Conservation (phyloP, 2,113 vertebrate species). For the Dunckerocampus dactyliophorus region DNA sequence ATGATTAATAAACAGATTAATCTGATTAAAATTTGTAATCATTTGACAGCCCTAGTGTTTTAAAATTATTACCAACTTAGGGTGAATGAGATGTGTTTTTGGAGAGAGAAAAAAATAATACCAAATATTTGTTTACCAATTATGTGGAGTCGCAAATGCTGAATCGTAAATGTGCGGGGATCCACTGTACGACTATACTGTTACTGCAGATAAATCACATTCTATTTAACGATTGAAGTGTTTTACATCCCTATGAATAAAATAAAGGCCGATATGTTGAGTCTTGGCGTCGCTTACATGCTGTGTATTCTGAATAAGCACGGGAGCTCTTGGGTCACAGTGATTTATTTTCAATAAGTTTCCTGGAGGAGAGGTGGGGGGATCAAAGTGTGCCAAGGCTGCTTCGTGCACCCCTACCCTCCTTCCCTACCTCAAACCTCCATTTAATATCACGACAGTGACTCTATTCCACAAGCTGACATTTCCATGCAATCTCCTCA, state of each 20-base stretch:
- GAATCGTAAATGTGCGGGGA: too few species aligned
- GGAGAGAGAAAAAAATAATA: too few species aligned
- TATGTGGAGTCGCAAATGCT: too few species aligned
- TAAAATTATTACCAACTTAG: too few species aligned
- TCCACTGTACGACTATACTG: background rate
- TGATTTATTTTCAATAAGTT: constrained; percentile 92
- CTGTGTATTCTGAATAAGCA: constrained; percentile 73
- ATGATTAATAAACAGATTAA: too few species aligned
- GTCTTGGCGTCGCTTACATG: constrained; percentile 56
- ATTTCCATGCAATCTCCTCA: constrained; percentile 84
- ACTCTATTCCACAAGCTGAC: constrained; percentile 74
- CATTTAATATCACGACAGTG: constrained; percentile 80
- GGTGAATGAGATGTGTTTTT: too few species aligned
- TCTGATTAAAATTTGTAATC: too few species aligned
- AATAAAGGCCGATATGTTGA: constrained; percentile 34
- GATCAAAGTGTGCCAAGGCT: constrained; percentile 76
- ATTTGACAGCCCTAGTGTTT: too few species aligned
- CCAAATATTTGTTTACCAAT: too few species aligned
- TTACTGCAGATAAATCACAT: background rate
- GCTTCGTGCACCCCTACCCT: constrained; percentile 71
- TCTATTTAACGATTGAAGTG: background rate
- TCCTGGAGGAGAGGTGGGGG: constrained; percentile 38
- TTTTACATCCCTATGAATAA: constrained; percentile 14
- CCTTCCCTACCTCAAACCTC: constrained; percentile 70
- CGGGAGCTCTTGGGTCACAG: constrained; percentile 73